Evolutionary conservation across 2,113 vertebrate species (phyloP).

Genomic region (Mirounga angustirostris): DNA sequence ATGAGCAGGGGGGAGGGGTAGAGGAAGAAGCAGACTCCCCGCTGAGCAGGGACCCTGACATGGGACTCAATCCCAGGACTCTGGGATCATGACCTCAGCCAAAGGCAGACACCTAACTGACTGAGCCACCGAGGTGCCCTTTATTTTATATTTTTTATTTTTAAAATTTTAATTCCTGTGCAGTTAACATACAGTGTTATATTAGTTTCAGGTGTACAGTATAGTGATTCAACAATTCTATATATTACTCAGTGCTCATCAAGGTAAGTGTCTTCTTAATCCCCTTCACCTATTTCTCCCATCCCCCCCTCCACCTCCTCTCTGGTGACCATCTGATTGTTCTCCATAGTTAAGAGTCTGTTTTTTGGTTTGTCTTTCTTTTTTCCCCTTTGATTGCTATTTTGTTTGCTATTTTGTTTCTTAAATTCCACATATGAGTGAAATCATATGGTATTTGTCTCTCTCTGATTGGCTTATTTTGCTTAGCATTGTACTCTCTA

Average conservation of each 20-base stretch:
- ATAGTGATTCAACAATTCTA: neutral
- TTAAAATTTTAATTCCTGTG: neutral
- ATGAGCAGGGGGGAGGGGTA: no score
- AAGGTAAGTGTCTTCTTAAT: neutral
- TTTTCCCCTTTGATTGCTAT: neutral
- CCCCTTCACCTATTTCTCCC: neutral
- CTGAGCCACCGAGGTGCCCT: no score
- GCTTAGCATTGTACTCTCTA: neutral
- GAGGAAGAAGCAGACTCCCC: no score
- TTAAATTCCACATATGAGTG: neutral
- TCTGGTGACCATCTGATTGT: neutral
- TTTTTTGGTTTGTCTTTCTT: neutral
- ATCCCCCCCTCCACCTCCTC: neutral
- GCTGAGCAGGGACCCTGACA: no score
- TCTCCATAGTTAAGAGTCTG: neutral
- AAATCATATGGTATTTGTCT: neutral
- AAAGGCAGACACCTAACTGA: no score
- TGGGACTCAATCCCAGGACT: no score
- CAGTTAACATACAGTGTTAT: neutral
- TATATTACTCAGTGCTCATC: neutral
- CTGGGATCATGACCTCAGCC: no score
- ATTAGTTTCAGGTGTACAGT: neutral
- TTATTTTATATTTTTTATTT: no score
- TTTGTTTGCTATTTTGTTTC: neutral
- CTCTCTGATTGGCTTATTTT: neutral